These are phyloP conservation scores for Alsophila aescularia DNA, from an alignment of 2,888 invertebrate species.

Conservation along the genomic window DNA sequence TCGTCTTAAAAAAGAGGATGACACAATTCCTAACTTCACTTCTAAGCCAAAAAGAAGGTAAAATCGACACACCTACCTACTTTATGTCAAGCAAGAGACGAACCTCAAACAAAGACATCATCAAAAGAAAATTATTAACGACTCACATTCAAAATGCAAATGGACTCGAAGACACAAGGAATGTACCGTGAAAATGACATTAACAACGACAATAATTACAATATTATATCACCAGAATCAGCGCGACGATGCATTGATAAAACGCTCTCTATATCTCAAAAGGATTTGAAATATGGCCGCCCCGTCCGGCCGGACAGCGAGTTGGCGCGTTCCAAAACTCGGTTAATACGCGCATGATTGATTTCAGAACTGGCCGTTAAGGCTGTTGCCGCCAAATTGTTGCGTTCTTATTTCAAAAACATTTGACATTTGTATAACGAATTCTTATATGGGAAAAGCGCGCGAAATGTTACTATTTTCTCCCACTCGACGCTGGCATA, in stretches of 20 bases:
- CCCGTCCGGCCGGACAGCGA: slow-evolving; percentile 72
- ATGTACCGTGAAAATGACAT: slow-evolving; percentile 80
- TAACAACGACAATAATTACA: slow-evolving; percentile 80
- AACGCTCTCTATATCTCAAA: slow-evolving; percentile 78
- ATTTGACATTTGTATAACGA: slow-evolving; percentile 1
- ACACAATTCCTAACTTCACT: background rate
- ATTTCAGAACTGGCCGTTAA: slow-evolving; percentile 59
- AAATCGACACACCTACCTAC: too few relatives aligned
- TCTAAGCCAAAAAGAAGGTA: too few relatives aligned
- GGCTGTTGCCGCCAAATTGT: slow-evolving; percentile 27
- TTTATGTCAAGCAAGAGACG: too few relatives aligned
- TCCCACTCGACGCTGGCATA: background rate
- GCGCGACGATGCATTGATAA: slow-evolving; percentile 84
- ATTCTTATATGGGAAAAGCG: background rate
- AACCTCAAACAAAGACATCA: slow-evolving; percentile 30
- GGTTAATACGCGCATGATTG: slow-evolving; percentile 78
- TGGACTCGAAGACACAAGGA: slow-evolving; percentile 67
- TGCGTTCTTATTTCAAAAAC: slow-evolving; percentile 20
- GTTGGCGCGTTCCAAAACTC: slow-evolving; percentile 75
- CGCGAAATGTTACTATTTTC: background rate
- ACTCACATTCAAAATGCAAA: slow-evolving; percentile 62
- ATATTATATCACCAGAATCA: slow-evolving; percentile 78
- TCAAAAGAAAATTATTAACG: slow-evolving; percentile 31
- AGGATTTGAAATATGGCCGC: slow-evolving; percentile 77
- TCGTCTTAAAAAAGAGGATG: background rate